phyloP scores from a whole-genome alignment of 2,797 vertebrate species.

The Argyrosomus regius region DNA sequence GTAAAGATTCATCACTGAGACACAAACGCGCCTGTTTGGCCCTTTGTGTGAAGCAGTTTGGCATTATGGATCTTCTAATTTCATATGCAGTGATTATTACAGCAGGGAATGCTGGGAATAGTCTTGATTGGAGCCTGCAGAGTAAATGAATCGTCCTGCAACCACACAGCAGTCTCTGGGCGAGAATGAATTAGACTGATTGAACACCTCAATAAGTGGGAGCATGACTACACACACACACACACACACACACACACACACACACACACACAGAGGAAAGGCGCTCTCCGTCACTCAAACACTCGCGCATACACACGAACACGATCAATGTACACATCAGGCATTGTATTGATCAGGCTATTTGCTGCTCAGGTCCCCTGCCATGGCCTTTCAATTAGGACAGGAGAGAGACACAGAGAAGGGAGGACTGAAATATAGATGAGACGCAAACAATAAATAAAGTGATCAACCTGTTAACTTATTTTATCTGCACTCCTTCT shows the following conservation, averaged over 20 bases:
- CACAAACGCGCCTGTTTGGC: slow-evolving; percentile 10
- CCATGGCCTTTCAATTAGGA: slow-evolving; percentile 85
- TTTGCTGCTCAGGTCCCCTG: slow-evolving; percentile 81
- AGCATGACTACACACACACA: slow-evolving; percentile 51
- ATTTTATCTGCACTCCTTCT: background rate
- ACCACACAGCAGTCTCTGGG: slow-evolving; percentile 83
- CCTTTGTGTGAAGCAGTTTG: slow-evolving; percentile 58
- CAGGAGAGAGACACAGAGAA: slow-evolving; percentile 54
- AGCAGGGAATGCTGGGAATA: slow-evolving; percentile 84
- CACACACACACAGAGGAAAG: slow-evolving; percentile 7
- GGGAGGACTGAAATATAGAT: slow-evolving; percentile 64
- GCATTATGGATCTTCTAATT: slow-evolving; percentile 76
- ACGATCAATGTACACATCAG: slow-evolving; percentile 87
- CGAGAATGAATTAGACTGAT: slow-evolving; percentile 87
- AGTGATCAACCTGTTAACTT: slow-evolving; percentile 38
- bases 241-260: slow-evolving; percentile 15
- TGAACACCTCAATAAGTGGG: slow-evolving; percentile 87
- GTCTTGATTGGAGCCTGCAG: slow-evolving; percentile 86
- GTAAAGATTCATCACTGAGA: slow-evolving; percentile 4
- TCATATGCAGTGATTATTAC: slow-evolving; percentile 83
- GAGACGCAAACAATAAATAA: slow-evolving; percentile 46
- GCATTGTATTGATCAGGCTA: slow-evolving; percentile 85
- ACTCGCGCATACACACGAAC: slow-evolving; percentile 54
- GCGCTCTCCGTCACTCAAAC: slow-evolving; percentile 58
- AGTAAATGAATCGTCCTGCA: slow-evolving; percentile 87